A percentile compares a stretch with the other conserved stretches of the same genome.
These are phyloP conservation scores for Hippocampus zosterae DNA, from an alignment of 2,113 vertebrate genomes.

Conservation along the genomic window DNA sequence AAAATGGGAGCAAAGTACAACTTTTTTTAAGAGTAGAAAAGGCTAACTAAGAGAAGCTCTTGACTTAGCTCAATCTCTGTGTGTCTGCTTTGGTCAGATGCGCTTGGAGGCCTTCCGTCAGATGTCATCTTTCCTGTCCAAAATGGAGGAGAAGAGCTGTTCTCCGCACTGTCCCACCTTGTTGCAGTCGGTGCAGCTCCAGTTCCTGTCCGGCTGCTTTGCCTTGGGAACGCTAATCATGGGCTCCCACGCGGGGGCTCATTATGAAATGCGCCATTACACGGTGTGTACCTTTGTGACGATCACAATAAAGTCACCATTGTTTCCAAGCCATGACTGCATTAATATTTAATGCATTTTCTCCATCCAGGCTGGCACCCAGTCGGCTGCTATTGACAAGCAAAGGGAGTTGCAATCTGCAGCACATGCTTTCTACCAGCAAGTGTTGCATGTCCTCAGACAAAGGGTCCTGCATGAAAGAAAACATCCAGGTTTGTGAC, in stretches of 20 bases:
- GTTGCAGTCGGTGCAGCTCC: constrained; percentile 75
- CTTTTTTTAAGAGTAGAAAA: no score
- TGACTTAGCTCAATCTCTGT: background rate
- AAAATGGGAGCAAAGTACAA: no score
- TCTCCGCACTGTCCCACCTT: constrained; percentile 62
- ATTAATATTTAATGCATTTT: constrained; percentile 3
- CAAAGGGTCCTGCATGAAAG: constrained; percentile 65
- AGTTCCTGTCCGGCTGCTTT: constrained; percentile 78
- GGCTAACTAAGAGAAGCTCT: no score
- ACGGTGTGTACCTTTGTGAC: constrained; percentile 49
- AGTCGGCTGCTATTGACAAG: constrained; percentile 60
- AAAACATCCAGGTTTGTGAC: constrained; percentile 61
- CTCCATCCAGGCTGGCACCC: constrained; percentile 65
- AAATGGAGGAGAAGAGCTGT: constrained; percentile 73
- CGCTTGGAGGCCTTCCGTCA: constrained; percentile 75
- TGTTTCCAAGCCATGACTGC: background rate
- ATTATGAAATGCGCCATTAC: constrained; percentile 73
- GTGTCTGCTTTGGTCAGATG: constrained; percentile 54
- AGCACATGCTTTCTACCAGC: constrained; percentile 75
- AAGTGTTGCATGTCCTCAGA: constrained; percentile 72
- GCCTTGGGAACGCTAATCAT: constrained; percentile 68
- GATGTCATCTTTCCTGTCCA: constrained; percentile 75
- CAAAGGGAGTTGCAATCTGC: constrained; percentile 70
- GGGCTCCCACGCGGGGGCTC: constrained; percentile 43
- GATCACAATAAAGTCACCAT: background rate